Conservation (phyloP, 2,797 vertebrate species). For the Phoeniculus purpureus region DNA sequence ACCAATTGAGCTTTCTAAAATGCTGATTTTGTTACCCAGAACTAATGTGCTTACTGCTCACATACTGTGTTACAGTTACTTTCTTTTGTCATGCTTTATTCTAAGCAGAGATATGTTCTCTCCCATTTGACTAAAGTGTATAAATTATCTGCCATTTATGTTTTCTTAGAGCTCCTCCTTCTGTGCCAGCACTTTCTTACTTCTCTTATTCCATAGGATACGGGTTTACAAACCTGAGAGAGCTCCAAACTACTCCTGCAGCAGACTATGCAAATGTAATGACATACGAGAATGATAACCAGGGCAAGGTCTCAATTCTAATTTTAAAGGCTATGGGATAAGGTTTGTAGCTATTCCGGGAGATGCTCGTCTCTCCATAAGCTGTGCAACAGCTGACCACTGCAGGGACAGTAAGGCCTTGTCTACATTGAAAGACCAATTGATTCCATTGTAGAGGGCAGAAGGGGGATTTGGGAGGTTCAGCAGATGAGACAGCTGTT, state of each 20-base stretch:
- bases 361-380: neutral
- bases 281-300: neutral
- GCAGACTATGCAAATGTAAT: neutral
- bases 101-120: neutral
- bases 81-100: neutral
- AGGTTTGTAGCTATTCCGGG: neutral
- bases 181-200: neutral
- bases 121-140: neutral
- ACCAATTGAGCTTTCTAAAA: neutral
- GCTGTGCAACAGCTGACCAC: constrained; percentile 16
- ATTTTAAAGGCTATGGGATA: neutral
- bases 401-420: neutral
- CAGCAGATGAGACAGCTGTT: constrained; percentile 10
- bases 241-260: neutral
- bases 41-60: neutral
- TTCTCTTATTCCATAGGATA: neutral
- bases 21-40: neutral
- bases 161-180: neutral
- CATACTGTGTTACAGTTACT: neutral
- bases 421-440: neutral
- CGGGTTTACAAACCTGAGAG: neutral
- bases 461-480: neutral
- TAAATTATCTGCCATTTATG: neutral
- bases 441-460: neutral
- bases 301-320: neutral